These are phyloP conservation scores for Cephus pulcher DNA, from an alignment of 2,888 invertebrate species.

Conservation along the genomic window DNA sequence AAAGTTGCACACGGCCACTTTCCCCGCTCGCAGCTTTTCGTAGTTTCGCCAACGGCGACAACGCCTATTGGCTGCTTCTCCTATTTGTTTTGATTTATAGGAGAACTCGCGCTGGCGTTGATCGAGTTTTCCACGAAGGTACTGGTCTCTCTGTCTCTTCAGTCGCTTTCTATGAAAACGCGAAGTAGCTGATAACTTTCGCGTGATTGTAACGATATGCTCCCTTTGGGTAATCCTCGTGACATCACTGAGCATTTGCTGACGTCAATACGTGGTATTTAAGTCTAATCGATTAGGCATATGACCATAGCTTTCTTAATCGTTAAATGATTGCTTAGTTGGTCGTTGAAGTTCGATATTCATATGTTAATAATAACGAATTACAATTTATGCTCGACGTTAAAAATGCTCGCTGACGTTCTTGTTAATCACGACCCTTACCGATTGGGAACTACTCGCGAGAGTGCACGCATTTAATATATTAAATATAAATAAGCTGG, in stretches of 20 bases:
- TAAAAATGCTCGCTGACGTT: no score
- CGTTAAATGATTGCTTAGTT: background rate
- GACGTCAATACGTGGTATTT: background rate
- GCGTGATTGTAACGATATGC: background rate
- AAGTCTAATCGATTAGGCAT: background rate
- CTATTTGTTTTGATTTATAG: background rate
- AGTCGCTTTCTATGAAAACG: background rate
- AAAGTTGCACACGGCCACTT: background rate
- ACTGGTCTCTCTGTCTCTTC: background rate
- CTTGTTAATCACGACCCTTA: background rate
- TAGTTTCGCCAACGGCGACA: background rate
- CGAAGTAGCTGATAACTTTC: background rate
- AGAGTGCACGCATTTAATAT: background rate
- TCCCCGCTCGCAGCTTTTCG: background rate
- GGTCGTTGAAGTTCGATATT: background rate
- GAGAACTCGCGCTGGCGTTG: background rate
- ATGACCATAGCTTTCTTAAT: background rate
- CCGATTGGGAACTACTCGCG: background rate
- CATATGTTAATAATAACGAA: background rate
- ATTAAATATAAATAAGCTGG: background rate
- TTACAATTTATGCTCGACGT: background rate
- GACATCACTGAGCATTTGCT: background rate
- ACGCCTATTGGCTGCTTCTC: background rate
- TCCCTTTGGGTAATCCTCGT: background rate
- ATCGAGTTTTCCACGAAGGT: background rate